A percentile compares a stretch with the other conserved stretches of the same genome.
Conservation (phyloP, 2,888 invertebrate species). For the Aspidiotus destructor region DNA sequence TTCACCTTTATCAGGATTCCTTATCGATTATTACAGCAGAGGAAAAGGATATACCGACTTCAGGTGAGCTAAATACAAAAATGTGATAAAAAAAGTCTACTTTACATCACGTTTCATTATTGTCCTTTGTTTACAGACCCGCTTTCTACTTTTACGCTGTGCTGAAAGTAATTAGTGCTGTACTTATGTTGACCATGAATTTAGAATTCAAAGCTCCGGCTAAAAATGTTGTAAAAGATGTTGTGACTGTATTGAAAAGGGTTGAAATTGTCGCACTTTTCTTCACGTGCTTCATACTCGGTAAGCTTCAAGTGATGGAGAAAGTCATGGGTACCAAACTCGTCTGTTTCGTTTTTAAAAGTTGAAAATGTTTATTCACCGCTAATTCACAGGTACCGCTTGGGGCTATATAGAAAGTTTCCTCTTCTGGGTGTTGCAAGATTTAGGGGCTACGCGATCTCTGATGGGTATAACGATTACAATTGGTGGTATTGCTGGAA, state of each 20-base stretch:
- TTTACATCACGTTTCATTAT: neutral
- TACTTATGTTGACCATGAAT: constrained; percentile 60
- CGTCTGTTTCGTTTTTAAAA: too few relatives aligned
- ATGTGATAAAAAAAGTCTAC: neutral
- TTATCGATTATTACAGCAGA: constrained; percentile 63
- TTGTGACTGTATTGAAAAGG: constrained; percentile 56
- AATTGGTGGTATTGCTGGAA: constrained; percentile 63
- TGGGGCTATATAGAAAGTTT: constrained; percentile 77
- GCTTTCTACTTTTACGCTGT: constrained; percentile 66
- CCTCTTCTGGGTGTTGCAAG: constrained; percentile 68
- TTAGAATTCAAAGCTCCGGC: constrained; percentile 67
- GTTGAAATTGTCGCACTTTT: constrained; percentile 63
- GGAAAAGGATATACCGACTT: constrained; percentile 63
- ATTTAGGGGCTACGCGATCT: constrained; percentile 62
- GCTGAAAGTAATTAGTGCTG: constrained; percentile 56
- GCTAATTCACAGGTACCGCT: constrained; percentile 52
- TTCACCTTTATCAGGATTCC: constrained; percentile 62
- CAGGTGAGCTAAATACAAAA: constrained; percentile 45
- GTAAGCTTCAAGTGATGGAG: constrained; percentile 43
- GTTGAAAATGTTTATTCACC: too few relatives aligned
- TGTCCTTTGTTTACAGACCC: constrained; percentile 47
- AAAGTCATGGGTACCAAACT: too few relatives aligned
- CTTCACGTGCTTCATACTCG: constrained; percentile 60
- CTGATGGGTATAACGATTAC: constrained; percentile 73
- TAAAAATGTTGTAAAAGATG: constrained; percentile 58